Base-by-base conservation (phyloP, 1,140 invertebrate species). In the Muscidifurax raptorellus region DNA sequence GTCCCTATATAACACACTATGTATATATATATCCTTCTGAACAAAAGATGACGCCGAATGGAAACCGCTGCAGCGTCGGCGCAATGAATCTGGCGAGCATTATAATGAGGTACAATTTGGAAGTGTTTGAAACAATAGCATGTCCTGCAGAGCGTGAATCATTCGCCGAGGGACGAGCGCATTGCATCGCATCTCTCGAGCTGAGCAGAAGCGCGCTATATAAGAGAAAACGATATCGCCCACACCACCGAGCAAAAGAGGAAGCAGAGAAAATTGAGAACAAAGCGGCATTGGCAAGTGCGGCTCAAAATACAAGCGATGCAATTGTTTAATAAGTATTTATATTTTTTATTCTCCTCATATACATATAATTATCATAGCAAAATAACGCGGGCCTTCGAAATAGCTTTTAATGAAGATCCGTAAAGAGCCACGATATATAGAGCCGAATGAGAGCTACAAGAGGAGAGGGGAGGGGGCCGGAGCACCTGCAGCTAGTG, bases 21-120 rank as follows among this genome's bases (percentile, higher is more conserved):
- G 32, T 32, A 32, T 5, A 6, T 40, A 1, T 40, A 40, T 18
- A 59, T 59, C 52, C 18, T 59, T n/a, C 25, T 1, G 27, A 22
- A 78, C 76, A 78, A 78, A 78, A 64, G 76, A n/a, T 32, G 76
- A 47, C 18, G 76, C 64, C 76, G 76, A 78, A 78, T 64, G 76
- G 76, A 78, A 64, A 28, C 7, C n/a, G 74, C 32, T 22, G 76
- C 74, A 25, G 44, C 27, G 4, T n/a, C 10, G n/a, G 22, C 40
- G 44, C 44, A 32, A 78, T 78, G 76, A 18, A 64, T 64, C 52
- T 12, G 13, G 71, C 3, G 25, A 15, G 76, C 44, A 30, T 78
- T 76, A 77, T 88, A 88, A 89, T 87, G 84, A 88, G 85, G 85
- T 86, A 85, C 88, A 86, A 89, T 89, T 89, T 88, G 85, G 87